These are phyloP conservation scores for Philopotamus ludificatus DNA, from an alignment of 1,140 invertebrate genomes.

Conservation along the genomic window DNA sequence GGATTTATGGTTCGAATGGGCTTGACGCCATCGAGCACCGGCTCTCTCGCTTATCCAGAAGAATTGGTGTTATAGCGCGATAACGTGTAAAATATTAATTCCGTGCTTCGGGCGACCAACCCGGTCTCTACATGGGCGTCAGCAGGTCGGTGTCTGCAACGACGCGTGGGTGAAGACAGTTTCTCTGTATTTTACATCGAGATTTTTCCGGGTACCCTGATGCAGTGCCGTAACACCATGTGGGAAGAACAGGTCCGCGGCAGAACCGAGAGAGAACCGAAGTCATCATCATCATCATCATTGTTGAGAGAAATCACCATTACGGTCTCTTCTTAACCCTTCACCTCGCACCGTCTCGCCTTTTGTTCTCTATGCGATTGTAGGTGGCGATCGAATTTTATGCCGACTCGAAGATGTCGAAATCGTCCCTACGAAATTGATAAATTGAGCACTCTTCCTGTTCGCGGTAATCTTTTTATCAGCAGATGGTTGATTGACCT, in stretches of 20 bases:
- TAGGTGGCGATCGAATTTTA: too few species aligned
- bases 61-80: slow-evolving; percentile 9
- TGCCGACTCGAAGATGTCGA: too few species aligned
- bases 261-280: not conserved
- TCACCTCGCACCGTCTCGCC: too few species aligned
- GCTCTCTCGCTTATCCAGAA: not conserved
- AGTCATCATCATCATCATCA: slow-evolving; percentile 5
- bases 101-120: slow-evolving; percentile 10
- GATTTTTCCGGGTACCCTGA: slow-evolving; percentile 23
- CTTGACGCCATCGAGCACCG: not conserved
- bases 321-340: not conserved
- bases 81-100: slow-evolving; percentile 22
- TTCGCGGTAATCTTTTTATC: too few species aligned
- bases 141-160: slow-evolving; percentile 11
- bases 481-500: too few species aligned
- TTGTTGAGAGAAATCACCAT: not conserved
- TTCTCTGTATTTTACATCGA: slow-evolving; percentile 7
- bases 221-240: slow-evolving; percentile 17
- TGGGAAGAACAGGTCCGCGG: slow-evolving; percentile 29
- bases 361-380: too few species aligned
- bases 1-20: not conserved
- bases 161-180: slow-evolving; percentile 27
- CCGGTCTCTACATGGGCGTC: slow-evolving; percentile 21
- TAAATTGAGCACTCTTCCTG: too few species aligned
- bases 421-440: too few species aligned